phyloP scores from a whole-genome alignment of 2,888 invertebrate species.

The Sinhomidia bicolor region DNA sequence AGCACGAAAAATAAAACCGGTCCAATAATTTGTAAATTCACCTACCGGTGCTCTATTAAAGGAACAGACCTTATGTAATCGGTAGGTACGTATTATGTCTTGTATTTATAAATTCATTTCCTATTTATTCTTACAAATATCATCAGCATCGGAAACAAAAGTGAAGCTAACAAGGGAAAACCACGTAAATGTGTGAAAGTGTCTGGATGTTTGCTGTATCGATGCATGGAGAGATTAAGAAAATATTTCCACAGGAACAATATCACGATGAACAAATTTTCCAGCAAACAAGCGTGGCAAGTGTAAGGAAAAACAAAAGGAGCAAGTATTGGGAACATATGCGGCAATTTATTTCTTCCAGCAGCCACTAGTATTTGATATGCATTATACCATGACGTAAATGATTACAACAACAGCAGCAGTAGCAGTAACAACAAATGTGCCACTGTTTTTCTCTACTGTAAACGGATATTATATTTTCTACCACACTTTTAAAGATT shows the following conservation, averaged over 20 bases:
- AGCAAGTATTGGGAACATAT: conserved; percentile 26
- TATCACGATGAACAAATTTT: no score
- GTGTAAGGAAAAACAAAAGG: conserved; percentile 1
- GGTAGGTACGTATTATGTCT: no score
- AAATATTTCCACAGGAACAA: conserved; percentile 24
- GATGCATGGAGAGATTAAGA: conserved; percentile 27
- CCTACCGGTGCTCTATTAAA: no score
- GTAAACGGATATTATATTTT: no score
- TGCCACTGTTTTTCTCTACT: not conserved
- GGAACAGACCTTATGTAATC: no score
- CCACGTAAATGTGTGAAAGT: not conserved
- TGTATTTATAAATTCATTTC: no score
- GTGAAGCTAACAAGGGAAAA: not conserved
- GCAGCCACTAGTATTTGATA: not conserved
- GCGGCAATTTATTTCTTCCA: conserved; percentile 18
- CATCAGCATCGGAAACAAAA: not conserved
- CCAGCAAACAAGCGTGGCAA: not conserved
- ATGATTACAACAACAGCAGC: not conserved
- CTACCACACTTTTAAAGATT: no score
- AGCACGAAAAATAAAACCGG: no score
- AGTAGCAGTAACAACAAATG: not conserved
- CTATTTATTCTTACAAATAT: not conserved
- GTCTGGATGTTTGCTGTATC: not conserved
- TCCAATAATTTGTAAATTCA: no score
- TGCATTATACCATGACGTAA: conserved; percentile 13